A percentile compares a stretch with the other conserved stretches of the same genome.
Conservation (phyloP, 2,113 vertebrate species). For the Podocnemis expansa region DNA sequence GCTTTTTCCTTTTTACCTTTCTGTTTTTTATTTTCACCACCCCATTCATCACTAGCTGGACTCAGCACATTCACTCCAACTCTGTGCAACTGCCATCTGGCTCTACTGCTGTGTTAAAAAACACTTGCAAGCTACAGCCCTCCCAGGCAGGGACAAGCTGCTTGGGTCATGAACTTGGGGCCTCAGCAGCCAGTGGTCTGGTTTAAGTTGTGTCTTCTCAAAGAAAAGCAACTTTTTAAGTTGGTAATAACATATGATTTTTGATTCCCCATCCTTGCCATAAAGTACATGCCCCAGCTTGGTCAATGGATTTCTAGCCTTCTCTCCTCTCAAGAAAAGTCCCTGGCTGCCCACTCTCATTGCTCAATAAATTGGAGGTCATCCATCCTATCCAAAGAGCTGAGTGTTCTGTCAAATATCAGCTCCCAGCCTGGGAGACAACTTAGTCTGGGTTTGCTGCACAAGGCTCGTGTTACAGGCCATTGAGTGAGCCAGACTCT, state of each 20-base stretch:
- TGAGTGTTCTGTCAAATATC: not conserved
- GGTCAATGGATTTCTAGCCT: not conserved
- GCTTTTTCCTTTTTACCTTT: not conserved
- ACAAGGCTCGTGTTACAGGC: not conserved
- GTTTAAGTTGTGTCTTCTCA: not conserved
- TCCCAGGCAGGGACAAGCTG: not conserved
- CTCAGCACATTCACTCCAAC: not conserved
- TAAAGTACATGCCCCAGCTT: not conserved
- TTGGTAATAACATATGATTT: not conserved
- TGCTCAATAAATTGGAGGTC: not conserved
- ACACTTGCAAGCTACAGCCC: not conserved
- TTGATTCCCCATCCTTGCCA: not conserved
- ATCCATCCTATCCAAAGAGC: not conserved
- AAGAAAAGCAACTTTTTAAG: not conserved
- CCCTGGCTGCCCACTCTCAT: not conserved
- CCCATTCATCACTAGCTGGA: not conserved
- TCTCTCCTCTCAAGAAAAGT: not conserved
- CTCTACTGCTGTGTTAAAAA: not conserved
- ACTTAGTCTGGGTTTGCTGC: not conserved
- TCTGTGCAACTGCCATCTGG: slow-evolving; percentile 9
- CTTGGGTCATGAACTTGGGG: not conserved
- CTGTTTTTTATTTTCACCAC: not conserved
- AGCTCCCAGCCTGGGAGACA: not conserved
- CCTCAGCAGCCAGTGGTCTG: not conserved
- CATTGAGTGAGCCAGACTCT: not conserved